phyloP scores from a whole-genome alignment of 2,888 invertebrate genomes.

The Campaea margaritaria region DNA sequence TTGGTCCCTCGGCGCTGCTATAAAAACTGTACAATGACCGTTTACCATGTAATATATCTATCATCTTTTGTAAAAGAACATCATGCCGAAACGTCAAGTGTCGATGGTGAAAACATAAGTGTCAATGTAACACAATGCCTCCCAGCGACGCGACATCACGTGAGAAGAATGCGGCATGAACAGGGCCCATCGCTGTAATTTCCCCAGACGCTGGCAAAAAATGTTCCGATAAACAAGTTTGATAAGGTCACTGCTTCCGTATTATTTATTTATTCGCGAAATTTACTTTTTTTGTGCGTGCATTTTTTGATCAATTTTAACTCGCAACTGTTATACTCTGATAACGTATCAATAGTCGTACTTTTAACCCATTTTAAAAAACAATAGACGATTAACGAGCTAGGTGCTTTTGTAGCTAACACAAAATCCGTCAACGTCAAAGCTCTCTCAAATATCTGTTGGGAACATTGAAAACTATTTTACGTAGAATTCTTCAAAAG shows the following conservation, averaged over 20 bases:
- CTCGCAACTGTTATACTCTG: too few species aligned
- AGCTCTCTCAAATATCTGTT: neutral
- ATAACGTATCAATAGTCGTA: too few species aligned
- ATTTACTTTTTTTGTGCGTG: neutral
- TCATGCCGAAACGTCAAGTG: neutral
- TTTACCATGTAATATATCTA: neutral
- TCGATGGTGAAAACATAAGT: conserved; percentile 5
- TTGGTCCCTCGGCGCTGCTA: neutral
- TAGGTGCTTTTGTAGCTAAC: too few species aligned
- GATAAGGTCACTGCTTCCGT: conserved; percentile 13
- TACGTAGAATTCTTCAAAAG: neutral
- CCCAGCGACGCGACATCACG: conserved; percentile 10
- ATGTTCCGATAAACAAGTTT: conserved; percentile 32
- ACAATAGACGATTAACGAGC: too few species aligned
- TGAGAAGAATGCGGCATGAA: conserved; percentile 16
- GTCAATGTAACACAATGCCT: conserved; percentile 17
- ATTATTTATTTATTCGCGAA: conserved; percentile 5
- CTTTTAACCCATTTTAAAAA: too few species aligned
- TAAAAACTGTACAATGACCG: too few species aligned
- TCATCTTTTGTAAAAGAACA: conserved; percentile 11
- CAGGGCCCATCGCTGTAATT: conserved; percentile 46
- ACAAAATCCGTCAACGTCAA: neutral
- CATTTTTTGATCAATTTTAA: neutral
- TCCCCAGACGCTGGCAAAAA: conserved; percentile 49
- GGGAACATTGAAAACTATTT: neutral